phyloP scores from a whole-genome alignment of 2,888 invertebrate genomes.

The Mesorhabditis spiculigera region DNA sequence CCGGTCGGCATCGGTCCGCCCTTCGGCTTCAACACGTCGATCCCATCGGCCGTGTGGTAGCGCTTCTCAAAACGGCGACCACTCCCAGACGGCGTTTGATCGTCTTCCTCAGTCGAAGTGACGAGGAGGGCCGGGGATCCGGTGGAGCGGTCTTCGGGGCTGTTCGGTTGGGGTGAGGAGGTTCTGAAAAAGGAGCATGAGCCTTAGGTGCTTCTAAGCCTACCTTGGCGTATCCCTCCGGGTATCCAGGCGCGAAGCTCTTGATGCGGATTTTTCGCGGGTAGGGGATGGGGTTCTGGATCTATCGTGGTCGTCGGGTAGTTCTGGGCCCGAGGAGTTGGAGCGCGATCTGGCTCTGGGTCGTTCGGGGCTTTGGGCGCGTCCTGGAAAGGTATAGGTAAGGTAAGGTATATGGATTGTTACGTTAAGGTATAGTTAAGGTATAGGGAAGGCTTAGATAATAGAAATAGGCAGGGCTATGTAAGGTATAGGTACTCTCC shows the following conservation, averaged over 20 bases:
- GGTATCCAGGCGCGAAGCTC: background rate
- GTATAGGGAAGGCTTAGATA: no score
- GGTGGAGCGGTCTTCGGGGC: constrained; percentile 2
- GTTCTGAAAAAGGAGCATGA: background rate
- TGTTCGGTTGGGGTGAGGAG: background rate
- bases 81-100: constrained; percentile 15
- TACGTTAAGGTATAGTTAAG: background rate
- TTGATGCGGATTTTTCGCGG: background rate
- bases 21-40: constrained; percentile 61
- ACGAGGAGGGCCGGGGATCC: constrained; percentile 26
- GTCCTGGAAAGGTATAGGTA: background rate
- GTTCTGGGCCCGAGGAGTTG: constrained; percentile 39
- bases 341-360: constrained; percentile 32
- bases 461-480: no score
- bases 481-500: no score
- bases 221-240: background rate
- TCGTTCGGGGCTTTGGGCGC: background rate
- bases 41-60: constrained; percentile 65
- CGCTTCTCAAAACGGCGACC: constrained; percentile 40
- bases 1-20: constrained; percentile 21
- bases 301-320: constrained; percentile 22
- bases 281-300: constrained; percentile 28
- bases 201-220: background rate
- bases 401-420: background rate
- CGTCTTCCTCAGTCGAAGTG: constrained; percentile 26